Percentiles rank a stretch among this genome's conserved stretches.
Conservation (phyloP, 2,888 invertebrate species). For the Drosophila picticornis region DNA sequence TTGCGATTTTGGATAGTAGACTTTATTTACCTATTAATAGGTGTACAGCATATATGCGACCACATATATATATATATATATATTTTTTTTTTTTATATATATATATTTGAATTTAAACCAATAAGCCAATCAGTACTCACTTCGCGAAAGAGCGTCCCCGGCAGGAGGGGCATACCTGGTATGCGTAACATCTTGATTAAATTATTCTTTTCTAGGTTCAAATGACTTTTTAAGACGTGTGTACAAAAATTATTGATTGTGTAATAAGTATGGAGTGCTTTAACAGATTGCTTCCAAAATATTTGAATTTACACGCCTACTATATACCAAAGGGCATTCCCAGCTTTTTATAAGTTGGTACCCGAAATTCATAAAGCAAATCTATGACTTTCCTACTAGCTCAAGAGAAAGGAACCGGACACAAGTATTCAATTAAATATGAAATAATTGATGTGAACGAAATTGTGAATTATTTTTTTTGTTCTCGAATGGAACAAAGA, state of each 20-base stretch:
- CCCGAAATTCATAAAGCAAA: background rate
- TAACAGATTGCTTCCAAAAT: background rate
- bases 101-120: too few relatives aligned
- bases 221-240: slow-evolving; percentile 21
- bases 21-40: slow-evolving; percentile 55
- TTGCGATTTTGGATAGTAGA: slow-evolving; percentile 86
- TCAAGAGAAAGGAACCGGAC: background rate
- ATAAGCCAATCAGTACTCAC: slow-evolving; percentile 85
- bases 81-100: too few relatives aligned
- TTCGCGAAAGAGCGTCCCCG: slow-evolving; percentile 86
- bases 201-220: slow-evolving; percentile 25
- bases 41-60: background rate
- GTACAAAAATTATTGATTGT: background rate
- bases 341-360: background rate
- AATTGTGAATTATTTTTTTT: background rate
- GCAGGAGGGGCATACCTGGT: slow-evolving; percentile 88
- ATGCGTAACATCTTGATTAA: slow-evolving; percentile 86
- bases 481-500: background rate
- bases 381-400: background rate
- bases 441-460: background rate
- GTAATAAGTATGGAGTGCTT: background rate
- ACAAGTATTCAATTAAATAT: background rate
- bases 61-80: background rate
- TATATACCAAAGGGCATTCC: background rate
- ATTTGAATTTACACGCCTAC: background rate